Percentiles rank a stretch among this genome's conserved stretches.
These are phyloP conservation scores for Aphaenogaster floridana DNA, from an alignment of 1,140 invertebrate species.

Conservation along the genomic window DNA sequence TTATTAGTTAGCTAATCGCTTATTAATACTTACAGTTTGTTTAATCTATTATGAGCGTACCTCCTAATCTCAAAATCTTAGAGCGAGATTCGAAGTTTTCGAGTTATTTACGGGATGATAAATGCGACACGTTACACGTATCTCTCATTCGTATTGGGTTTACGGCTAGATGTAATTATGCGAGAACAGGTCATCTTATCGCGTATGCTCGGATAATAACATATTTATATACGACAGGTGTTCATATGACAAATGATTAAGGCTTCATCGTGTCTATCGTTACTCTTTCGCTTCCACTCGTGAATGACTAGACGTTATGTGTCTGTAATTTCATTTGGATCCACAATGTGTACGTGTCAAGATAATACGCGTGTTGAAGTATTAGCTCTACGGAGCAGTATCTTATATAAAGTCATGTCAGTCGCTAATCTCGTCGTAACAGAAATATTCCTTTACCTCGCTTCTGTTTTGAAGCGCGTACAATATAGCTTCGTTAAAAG, in stretches of 20 bases:
- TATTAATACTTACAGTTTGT: background rate
- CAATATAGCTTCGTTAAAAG: background rate
- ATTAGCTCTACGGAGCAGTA: background rate
- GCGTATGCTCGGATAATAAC: slow-evolving; percentile 25
- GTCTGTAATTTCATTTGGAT: slow-evolving; percentile 9
- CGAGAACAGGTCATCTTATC: background rate
- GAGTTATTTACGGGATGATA: background rate
- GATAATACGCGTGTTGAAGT: slow-evolving; percentile 11
- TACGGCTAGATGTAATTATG: background rate
- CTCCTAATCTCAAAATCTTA: background rate
- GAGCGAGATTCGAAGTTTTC: background rate
- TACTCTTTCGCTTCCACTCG: background rate
- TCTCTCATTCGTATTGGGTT: background rate
- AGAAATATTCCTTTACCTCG: slow-evolving; percentile 8
- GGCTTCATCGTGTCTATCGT: slow-evolving; percentile 11
- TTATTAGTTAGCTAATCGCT: background rate
- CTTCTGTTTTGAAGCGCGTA: background rate
- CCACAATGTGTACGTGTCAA: background rate
- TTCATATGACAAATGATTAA: slow-evolving; percentile 20
- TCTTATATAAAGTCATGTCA: background rate
- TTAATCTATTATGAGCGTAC: background rate
- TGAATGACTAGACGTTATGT: background rate
- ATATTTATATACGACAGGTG: slow-evolving; percentile 12
- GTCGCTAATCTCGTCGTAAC: background rate
- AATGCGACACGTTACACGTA: background rate